Conservation (phyloP, 2,113 vertebrate genomes). For the Scatophagus argus region DNA sequence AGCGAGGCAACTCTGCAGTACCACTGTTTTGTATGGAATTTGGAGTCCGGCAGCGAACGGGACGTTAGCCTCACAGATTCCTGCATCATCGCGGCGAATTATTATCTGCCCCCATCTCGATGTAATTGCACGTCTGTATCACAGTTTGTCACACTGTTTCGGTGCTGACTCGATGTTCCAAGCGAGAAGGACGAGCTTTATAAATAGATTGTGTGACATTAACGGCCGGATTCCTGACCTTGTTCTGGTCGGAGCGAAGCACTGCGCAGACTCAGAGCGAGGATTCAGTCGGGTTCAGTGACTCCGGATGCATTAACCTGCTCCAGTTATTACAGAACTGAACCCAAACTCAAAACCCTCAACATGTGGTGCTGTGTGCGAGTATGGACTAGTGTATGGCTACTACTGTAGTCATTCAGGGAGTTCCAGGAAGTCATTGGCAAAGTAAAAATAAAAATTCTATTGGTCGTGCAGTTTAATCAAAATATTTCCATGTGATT, state of each 20-base stretch:
- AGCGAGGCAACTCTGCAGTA: neutral
- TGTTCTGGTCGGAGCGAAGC: neutral
- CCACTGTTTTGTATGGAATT: neutral
- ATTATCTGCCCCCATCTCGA: neutral
- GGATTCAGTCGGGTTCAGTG: conserved; percentile 34
- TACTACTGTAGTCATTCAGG: neutral
- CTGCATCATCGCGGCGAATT: neutral
- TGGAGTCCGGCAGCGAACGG: neutral
- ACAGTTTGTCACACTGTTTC: neutral
- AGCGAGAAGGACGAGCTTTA: conserved; percentile 46
- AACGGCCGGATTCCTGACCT: conserved; percentile 75
- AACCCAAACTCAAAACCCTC: neutral
- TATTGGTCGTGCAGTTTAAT: neutral
- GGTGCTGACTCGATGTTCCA: neutral
- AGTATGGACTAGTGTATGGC: neutral
- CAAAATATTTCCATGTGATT: neutral
- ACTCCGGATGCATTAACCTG: conserved; percentile 38
- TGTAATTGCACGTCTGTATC: neutral
- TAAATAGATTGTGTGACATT: conserved; percentile 77
- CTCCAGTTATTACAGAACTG: neutral
- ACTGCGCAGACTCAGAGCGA: conserved; percentile 53
- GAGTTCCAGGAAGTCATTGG: neutral
- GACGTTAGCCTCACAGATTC: neutral
- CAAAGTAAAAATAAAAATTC: neutral
- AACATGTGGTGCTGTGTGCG: neutral